A percentile compares a stretch with the other conserved stretches of the same genome.
phyloP scores from a whole-genome alignment of 2,888 invertebrate species.

The Choristoneura rosaceana region DNA sequence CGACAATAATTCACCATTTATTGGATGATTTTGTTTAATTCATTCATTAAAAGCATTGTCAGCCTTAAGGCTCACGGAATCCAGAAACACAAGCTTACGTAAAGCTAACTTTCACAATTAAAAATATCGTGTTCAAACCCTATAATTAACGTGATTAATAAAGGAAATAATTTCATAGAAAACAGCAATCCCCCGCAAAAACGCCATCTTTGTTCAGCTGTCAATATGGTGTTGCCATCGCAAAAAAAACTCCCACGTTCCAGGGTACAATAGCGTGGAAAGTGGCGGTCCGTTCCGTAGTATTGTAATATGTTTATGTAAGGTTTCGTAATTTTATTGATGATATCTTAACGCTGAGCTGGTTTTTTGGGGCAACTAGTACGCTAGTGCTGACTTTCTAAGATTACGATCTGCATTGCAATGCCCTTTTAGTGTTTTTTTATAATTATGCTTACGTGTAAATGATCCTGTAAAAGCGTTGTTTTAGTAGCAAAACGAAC shows the following conservation, averaged over 20 bases:
- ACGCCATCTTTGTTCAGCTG: slow-evolving; percentile 23
- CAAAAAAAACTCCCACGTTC: slow-evolving; percentile 26
- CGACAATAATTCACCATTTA: too few species aligned
- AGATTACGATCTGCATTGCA: slow-evolving; percentile 4
- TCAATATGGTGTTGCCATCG: slow-evolving; percentile 28
- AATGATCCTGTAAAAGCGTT: not conserved
- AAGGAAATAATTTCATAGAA: slow-evolving; percentile 15
- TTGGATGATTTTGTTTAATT: not conserved
- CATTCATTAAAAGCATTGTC: not conserved
- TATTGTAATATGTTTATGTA: slow-evolving; percentile 24
- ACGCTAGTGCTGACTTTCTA: slow-evolving; percentile 18
- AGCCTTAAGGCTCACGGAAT: not conserved
- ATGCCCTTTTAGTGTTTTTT: slow-evolving; percentile 2
- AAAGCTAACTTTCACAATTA: not conserved
- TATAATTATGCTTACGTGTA: not conserved
- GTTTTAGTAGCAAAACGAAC: not conserved
- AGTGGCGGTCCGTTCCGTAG: slow-evolving; percentile 22
- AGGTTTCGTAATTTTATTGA: slow-evolving; percentile 23
- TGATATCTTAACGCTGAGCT: slow-evolving; percentile 18
- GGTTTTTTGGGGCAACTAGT: slow-evolving; percentile 22
- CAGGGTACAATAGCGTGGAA: slow-evolving; percentile 20
- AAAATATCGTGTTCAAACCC: not conserved
- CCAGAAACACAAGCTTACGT: not conserved
- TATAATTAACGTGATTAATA: slow-evolving; percentile 2
- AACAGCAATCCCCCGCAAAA: slow-evolving; percentile 7